A percentile compares a stretch with the other conserved stretches of the same genome.
Evolutionary conservation across 35 echinoderm and acorn worm genomes (phyloP).

Genomic region (Apostichopus japonicus): DNA sequence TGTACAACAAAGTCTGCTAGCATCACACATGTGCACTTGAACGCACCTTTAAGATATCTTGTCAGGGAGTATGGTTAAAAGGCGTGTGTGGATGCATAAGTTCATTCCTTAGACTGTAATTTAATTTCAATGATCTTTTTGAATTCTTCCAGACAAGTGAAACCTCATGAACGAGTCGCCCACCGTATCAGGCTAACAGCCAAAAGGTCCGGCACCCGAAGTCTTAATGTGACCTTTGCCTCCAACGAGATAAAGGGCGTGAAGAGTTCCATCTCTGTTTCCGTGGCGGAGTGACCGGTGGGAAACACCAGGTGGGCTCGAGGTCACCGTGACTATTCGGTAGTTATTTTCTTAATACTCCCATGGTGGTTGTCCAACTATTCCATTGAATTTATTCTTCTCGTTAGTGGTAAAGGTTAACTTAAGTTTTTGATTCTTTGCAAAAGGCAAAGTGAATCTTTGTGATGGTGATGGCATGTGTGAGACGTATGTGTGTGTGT

Average conservation of each 20-base stretch:
- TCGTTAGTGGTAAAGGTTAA: background rate
- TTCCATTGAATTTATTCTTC: background rate
- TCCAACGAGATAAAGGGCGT: slow-evolving; percentile 72
- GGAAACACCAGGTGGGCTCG: background rate
- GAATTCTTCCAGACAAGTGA: slow-evolving; percentile 55
- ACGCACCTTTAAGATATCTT: too few species aligned
- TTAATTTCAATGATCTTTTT: background rate
- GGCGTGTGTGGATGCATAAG: too few species aligned
- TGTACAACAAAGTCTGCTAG: too few species aligned
- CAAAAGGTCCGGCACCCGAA: slow-evolving; percentile 61
- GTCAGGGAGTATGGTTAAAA: too few species aligned
- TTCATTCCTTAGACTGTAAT: too few species aligned
- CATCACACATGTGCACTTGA: too few species aligned
- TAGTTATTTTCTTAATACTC: too few species aligned
- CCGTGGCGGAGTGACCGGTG: background rate
- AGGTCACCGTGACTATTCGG: too few species aligned
- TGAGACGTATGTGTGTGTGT: background rate
- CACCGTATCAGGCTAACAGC: slow-evolving; percentile 67
- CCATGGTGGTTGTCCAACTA: too few species aligned
- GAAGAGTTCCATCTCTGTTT: slow-evolving; percentile 38
- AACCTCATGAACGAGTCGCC: slow-evolving; percentile 57
- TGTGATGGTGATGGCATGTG: too few species aligned
- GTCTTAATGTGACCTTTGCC: slow-evolving; percentile 78
- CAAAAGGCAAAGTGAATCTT: too few species aligned
- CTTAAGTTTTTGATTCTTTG: background rate